phyloP scores from a whole-genome alignment of 2,888 invertebrate species.

The Amiota minor region DNA sequence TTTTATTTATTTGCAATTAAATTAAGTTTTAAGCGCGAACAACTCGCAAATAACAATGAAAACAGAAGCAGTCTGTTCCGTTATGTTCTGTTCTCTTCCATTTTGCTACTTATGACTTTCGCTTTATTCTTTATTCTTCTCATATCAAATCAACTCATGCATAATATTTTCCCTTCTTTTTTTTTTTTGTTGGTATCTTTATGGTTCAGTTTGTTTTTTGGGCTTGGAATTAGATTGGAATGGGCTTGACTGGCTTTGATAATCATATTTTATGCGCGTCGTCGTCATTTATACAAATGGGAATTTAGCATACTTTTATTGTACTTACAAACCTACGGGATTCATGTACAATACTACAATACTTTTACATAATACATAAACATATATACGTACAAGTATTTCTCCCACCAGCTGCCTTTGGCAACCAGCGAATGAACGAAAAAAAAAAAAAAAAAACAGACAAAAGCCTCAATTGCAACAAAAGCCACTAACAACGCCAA shows the following conservation, averaged over 20 bases:
- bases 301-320: constrained; percentile 17
- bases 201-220: too few relatives aligned
- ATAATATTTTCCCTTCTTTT: too few relatives aligned
- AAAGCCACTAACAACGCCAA: constrained; percentile 1
- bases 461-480: constrained; percentile 22
- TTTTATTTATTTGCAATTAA: constrained; percentile 68
- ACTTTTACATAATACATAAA: too few relatives aligned
- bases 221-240: neutral
- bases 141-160: constrained; percentile 27
- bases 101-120: neutral
- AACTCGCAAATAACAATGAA: neutral
- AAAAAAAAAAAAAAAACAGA: neutral
- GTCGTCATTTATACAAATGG: neutral
- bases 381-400: too few relatives aligned
- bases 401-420: too few relatives aligned
- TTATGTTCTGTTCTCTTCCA: too few relatives aligned
- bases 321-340: neutral
- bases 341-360: too few relatives aligned
- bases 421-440: neutral
- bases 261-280: constrained; percentile 6
- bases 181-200: too few relatives aligned
- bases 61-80: too few relatives aligned
- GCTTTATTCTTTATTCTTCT: constrained; percentile 39
- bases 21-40: constrained; percentile 58
- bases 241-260: neutral